Base-by-base conservation (phyloP, 2,888 invertebrate species). In the Horisme vitalbata region DNA sequence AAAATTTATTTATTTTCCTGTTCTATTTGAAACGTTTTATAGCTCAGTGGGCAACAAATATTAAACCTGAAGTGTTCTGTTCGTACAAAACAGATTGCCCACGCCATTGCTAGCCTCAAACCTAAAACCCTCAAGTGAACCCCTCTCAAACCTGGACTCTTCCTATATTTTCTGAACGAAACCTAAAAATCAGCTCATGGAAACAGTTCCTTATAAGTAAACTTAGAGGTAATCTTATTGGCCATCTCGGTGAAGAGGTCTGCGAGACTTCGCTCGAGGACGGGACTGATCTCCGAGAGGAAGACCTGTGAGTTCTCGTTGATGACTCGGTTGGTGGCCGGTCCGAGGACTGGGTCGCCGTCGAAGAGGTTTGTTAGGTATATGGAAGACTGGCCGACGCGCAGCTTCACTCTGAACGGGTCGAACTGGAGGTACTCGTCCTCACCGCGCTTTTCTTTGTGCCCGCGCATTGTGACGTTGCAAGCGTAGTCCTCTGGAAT, bases 151-250 rank as follows among this genome's bases (percentile, higher is more conserved):
- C n/a, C n/a, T n/a, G n/a, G n/a, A n/a, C n/a, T n/a, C n/a, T n/a
- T n/a, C n/a, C n/a, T n/a, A n/a, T n/a, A n/a, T n/a, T n/a, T n/a
- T n/a, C n/a, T n/a, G n/a, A n/a, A n/a, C n/a, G n/a, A n/a, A 24
- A 9, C 1, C 18, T 27, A 14, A 21, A 39, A 31, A 18, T 6
- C 6, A n/a, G 2, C 9, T 79, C 70, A 90, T 14, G 94, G 93
- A 67, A 94, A 94, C 41, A 94, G 78, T 84, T 94, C 94, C 55
- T 93, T 90, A 67, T 93, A 94, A 2, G 93, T 93, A 68, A 94
- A 94, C 41, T 91, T 91, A 8, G 91, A 85, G 0, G 93, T 93
- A 50, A 94, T 93, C 71, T 91, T 93, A 64, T 94, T 94, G 0
- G 94, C 93, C 66, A 94, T 93, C 52, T 92, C 91, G 0, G 93